Base-by-base conservation (phyloP, 2,797 vertebrate species). In the Ibycter americanus region DNA sequence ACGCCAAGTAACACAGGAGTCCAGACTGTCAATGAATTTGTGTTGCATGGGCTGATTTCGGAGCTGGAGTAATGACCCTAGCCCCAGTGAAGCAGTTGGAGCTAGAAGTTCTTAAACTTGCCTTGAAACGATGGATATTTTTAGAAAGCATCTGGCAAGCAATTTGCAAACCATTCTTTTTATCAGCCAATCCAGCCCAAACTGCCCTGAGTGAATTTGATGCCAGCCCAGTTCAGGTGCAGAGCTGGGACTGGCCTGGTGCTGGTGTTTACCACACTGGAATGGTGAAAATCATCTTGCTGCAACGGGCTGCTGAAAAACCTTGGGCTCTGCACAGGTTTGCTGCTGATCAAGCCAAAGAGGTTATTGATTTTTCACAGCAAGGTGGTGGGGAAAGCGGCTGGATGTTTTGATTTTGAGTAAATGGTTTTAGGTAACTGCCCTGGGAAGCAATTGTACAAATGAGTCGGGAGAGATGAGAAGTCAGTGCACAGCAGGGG, bases 1-100 rank as follows among this genome's bases (percentile, higher is more conserved):
- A 21, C 4, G 2, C 16, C 19, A 17, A 5, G 34, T n/a, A 11
- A 34, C 0, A 1, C 0, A 12, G 47, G 46, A 78, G 10, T 3
- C 52, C 46, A 12, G 25, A 4, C 6, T 32, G 19, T 11, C 29
- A 7, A 3, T 6, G 32, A 7, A 1, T 23, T 14, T 8, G 40
- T 27, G 32, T 8, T 32, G 27, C 14, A 5, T 2, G 11, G 31
- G 21, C 34, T 71, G 25, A 17, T 38, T 40, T 32, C 38, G 16
- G 25, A 40, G 34, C 29, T 54, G 52, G 4, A 15, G 10, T 15
- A 11, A 11, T 3, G 0, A 11, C 12, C 49, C 23, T 6, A 12
- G 27, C 32, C 65, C 62, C 46, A 6, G 11, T 0, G 23, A 22
- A 49, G n/a, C 22, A 6, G 15, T 8, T 31, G 42, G 47, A 49